phyloP scores from a whole-genome alignment of 2,113 vertebrate species.

The Perca fluviatilis region DNA sequence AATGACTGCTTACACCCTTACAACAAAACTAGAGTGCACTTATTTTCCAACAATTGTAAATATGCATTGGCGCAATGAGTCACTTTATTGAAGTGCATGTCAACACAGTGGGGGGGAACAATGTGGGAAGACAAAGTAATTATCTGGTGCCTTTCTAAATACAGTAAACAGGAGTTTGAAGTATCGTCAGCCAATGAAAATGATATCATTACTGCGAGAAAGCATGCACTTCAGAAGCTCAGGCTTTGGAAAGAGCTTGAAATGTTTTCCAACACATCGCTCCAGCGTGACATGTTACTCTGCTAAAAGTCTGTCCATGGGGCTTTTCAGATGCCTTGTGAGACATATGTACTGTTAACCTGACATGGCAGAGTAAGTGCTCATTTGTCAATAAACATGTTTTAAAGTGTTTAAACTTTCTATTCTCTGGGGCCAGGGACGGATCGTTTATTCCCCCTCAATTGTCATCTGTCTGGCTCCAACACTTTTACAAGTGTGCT shows the following conservation, averaged over 20 bases:
- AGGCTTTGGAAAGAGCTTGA: conserved; percentile 14
- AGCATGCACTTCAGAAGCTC: conserved; percentile 9
- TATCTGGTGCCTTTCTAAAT: conserved; percentile 49
- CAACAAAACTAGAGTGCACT: conserved; percentile 62
- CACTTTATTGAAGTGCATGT: conserved; percentile 57
- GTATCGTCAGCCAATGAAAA: conserved; percentile 43
- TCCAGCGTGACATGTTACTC: conserved; percentile 11
- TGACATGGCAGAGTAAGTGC: conserved; percentile 39
- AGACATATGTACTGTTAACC: conserved; percentile 55
- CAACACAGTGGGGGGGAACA: conserved; percentile 20
- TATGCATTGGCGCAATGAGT: conserved; percentile 60
- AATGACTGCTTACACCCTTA: conserved; percentile 52
- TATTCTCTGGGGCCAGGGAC: conserved; percentile 30
- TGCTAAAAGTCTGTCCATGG: conserved; percentile 11
- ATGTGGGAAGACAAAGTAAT: conserved; percentile 57
- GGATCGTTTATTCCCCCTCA: conserved; percentile 44
- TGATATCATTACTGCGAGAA: conserved; percentile 24
- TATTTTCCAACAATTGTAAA: conserved; percentile 67
- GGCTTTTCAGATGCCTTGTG: conserved; percentile 36
- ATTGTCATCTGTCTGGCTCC: conserved; percentile 55
- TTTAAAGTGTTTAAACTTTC: conserved; percentile 51
- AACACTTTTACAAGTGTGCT: conserved; percentile 59
- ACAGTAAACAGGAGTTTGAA: conserved; percentile 44
- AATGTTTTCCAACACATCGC: conserved; percentile 27
- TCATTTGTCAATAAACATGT: conserved; percentile 61